A percentile compares a stretch with the other conserved stretches of the same genome.
Evolutionary conservation across 2,888 invertebrate species (phyloP).

Genomic region (Siphlonurus alternatus): DNA sequence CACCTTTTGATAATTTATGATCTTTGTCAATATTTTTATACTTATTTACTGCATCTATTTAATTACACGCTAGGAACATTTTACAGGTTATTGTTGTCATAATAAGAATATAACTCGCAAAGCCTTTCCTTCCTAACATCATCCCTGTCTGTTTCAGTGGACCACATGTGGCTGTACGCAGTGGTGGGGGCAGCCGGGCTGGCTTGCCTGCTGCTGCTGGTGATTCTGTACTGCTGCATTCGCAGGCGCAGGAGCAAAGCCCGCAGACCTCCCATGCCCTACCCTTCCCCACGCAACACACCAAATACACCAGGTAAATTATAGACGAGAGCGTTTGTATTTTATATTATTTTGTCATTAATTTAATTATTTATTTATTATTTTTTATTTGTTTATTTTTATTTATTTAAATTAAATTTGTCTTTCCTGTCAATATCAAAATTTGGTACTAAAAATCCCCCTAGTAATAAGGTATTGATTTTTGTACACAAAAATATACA

Average conservation of each 20-base stretch:
- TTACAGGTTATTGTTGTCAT: too few relatives aligned
- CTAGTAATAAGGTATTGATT: too few relatives aligned
- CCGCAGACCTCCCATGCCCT: not conserved
- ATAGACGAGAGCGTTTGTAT: not conserved
- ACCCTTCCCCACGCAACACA: not conserved
- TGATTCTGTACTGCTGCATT: constrained; percentile 44
- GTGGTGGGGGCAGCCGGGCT: constrained; percentile 41
- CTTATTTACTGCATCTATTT: too few relatives aligned
- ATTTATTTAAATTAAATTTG: not conserved
- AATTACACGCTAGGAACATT: too few relatives aligned
- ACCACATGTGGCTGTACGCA: constrained; percentile 68
- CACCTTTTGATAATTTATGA: not conserved
- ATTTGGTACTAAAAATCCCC: too few relatives aligned
- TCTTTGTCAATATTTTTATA: too few relatives aligned
- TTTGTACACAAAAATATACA: too few relatives aligned
- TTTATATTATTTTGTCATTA: too few relatives aligned
- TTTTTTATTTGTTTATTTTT: not conserved
- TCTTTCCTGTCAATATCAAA: too few relatives aligned
- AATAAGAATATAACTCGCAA: too few relatives aligned
- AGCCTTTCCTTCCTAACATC: too few relatives aligned
- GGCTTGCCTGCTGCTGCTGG: constrained; percentile 34
- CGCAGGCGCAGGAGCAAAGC: constrained; percentile 26
- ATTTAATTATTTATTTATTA: not conserved
- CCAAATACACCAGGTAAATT: not conserved
- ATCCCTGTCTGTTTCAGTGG: constrained; percentile 38